phyloP scores from a whole-genome alignment of 2,888 invertebrate species.

The Masnerella sp. region DNA sequence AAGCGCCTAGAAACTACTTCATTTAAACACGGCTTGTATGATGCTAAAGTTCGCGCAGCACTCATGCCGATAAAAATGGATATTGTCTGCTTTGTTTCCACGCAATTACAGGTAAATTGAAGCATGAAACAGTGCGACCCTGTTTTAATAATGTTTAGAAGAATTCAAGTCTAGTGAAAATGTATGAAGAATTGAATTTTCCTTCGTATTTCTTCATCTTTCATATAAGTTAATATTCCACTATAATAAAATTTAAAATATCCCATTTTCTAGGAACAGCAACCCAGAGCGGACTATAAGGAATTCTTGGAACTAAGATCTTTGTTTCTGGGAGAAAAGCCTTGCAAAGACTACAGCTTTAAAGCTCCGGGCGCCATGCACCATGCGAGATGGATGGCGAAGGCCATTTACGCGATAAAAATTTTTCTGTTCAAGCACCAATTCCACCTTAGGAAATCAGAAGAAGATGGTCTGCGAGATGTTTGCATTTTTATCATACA shows the following conservation, averaged over 20 bases:
- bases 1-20: not conserved
- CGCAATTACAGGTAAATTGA: slow-evolving; percentile 12
- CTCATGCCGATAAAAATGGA: not conserved
- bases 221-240: not conserved
- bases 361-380: slow-evolving; percentile 25
- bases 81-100: slow-evolving; percentile 7
- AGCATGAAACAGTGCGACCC: not conserved
- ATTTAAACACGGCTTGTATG: slow-evolving; percentile 11
- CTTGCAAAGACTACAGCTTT: not conserved
- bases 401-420: slow-evolving; percentile 23
- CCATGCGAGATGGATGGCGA: slow-evolving; percentile 28
- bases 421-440: slow-evolving; percentile 21
- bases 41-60: not conserved
- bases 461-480: slow-evolving; percentile 12
- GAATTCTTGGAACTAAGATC: slow-evolving; percentile 10
- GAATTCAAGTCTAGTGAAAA: too few species aligned
- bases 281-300: slow-evolving; percentile 15
- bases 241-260: not conserved
- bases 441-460: slow-evolving; percentile 11
- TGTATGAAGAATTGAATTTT: too few species aligned
- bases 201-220: too few species aligned
- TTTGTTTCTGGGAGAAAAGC: slow-evolving; percentile 19
- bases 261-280: slow-evolving; percentile 13
- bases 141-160: too few species aligned
- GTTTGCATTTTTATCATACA: slow-evolving; percentile 20